phyloP scores from a whole-genome alignment of 2,888 invertebrate species.

The Scaptomyza reducta region DNA sequence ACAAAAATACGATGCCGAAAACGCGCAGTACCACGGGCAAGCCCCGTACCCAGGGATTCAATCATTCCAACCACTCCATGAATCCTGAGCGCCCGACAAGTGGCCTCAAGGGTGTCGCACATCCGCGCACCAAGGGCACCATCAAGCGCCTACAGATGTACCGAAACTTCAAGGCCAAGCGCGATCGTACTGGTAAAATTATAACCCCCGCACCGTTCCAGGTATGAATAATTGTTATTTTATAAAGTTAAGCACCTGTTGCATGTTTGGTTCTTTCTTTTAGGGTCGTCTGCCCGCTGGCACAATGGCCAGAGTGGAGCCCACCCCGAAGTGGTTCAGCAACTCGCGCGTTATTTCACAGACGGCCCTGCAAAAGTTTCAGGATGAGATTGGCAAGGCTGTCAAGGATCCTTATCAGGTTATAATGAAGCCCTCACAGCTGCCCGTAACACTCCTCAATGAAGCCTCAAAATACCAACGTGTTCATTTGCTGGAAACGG shows the following conservation, averaged over 20 bases:
- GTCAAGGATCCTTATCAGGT: conserved; percentile 98
- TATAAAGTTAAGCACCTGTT: not conserved
- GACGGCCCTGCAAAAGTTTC: conserved; percentile 93
- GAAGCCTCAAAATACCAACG: conserved; percentile 95
- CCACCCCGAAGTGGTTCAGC: conserved; percentile 99
- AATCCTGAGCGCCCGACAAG: conserved; percentile 94
- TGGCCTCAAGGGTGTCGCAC: conserved; percentile 93
- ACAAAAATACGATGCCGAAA: conserved; percentile 88
- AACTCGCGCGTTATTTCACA: conserved; percentile 99
- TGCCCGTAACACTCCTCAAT: conserved; percentile 97
- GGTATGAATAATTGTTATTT: conserved; percentile 51
- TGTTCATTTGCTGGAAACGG: conserved; percentile 97
- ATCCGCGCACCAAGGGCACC: conserved; percentile 94
- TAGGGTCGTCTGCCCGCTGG: conserved; percentile 93
- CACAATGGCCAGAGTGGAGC: conserved; percentile 96
- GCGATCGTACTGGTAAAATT: conserved; percentile 95
- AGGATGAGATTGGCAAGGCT: conserved; percentile 97
- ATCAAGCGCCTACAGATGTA: conserved; percentile 99
- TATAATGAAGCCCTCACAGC: conserved; percentile 97
- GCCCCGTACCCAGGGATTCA: conserved; percentile 93
- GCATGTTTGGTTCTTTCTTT: not conserved
- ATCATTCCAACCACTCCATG: conserved; percentile 95
- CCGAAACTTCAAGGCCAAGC: conserved; percentile 97
- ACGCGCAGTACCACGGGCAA: conserved; percentile 89
- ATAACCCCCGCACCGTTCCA: conserved; percentile 98